Evolutionary conservation across 2,888 invertebrate species (phyloP), one percentile per base, ranked within the genome.

Genomic region (Aporophyla nigra): DNA sequence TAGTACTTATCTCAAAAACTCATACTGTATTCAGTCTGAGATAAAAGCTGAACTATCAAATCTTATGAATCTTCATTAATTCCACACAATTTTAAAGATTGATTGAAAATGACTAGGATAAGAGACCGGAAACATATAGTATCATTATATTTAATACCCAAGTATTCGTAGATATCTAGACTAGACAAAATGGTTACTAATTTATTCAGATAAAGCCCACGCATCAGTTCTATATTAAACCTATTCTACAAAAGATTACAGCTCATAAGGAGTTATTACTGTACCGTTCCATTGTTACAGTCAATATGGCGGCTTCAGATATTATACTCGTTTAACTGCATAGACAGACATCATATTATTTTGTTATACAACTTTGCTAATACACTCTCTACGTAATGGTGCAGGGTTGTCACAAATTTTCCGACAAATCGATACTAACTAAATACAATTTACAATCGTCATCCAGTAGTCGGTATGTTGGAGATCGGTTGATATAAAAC

Each of bases 361-460:
- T 59, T 79, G 78, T 86, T 88, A 88, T 86, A 86, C 87, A 86
- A 86, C 87, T 70, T 72, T 71, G 70, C 56, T 86, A 77, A 78
- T 78, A 88, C 80, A 78, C 72, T 73, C 61, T 70, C 71, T 58
- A 76, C 85, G 81, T 84, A 83, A 80, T 76, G 7, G 16, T 9
- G 5, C 62, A 81, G 78, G 86, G 86, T 61, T 86, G 81, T 12
- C 62, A 19, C 43, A 1, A 9, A 10, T 46, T 46, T 46, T 46
- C 43, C 10, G 10, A 10, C 5, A 10, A n/a, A 40, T 54, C 33
- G 9, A 46, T 33, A 33, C 33, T 33, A 2, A 33, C 33, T 33
- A 33, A 33, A 33, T 33, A 3, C 33, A 2, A 33, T 43, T 43
- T 43, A 43, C 43, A 46, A 46, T 46, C 12, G 43, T 10, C 43